Evolutionary conservation across 2,113 vertebrate species (phyloP).

Genomic region (Microcebus lehilahytsara): DNA sequence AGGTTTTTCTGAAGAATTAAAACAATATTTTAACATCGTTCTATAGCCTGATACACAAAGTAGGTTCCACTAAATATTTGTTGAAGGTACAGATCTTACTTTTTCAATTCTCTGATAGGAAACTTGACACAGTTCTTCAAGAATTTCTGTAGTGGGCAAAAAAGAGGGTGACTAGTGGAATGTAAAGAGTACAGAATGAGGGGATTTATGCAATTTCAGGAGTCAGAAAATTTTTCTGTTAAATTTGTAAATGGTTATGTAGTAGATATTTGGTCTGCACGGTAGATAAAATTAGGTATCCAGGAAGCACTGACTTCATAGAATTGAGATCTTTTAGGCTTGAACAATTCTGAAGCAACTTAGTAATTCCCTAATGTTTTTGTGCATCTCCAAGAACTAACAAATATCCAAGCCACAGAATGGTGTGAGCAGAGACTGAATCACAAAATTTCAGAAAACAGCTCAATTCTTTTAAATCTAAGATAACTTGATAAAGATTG

Average conservation of each 20-base stretch:
- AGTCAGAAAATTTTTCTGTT: not conserved
- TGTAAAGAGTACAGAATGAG: not conserved
- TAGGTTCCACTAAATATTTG: not conserved
- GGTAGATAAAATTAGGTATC: not conserved
- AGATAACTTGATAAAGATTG: not conserved
- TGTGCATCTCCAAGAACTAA: not conserved
- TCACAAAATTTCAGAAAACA: not conserved
- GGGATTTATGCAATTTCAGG: not conserved
- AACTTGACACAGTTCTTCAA: not conserved
- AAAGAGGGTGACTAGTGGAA: not conserved
- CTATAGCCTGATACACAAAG: not conserved
- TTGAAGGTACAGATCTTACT: not conserved
- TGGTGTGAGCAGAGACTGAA: not conserved
- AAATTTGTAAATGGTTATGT: not conserved
- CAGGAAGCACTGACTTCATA: not conserved
- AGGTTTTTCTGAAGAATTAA: not conserved
- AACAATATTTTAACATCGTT: constrained; percentile 5
- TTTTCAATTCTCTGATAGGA: not conserved
- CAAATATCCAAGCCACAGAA: not conserved
- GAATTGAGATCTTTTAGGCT: not conserved
- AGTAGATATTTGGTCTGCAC: not conserved
- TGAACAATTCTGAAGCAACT: not conserved
- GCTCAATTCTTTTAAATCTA: not conserved
- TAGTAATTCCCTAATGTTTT: not conserved
- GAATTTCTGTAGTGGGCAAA: not conserved